Conservation (phyloP, 2,113 vertebrate species). For the Ahaetulla prasina region DNA sequence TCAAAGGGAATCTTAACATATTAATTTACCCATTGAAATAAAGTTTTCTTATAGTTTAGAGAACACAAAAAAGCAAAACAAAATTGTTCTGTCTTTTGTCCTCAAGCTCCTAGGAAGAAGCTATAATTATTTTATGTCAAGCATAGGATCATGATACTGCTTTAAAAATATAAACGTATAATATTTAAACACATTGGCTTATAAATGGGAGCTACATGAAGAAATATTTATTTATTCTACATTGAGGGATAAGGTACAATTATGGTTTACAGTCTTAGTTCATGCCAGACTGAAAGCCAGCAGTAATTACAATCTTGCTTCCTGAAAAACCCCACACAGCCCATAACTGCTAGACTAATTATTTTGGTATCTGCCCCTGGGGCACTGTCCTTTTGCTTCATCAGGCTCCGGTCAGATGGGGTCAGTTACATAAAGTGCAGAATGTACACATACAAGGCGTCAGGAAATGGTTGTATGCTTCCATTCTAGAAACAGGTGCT, state of each 20-base stretch:
- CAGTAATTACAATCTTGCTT: conserved; percentile 22
- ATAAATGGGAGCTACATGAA: neutral
- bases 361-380: neutral
- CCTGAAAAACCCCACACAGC: conserved; percentile 19
- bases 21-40: neutral
- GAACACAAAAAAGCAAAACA: neutral
- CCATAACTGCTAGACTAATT: neutral
- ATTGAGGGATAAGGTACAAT: conserved; percentile 45
- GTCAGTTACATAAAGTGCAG: conserved; percentile 26
- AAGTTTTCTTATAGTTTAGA: neutral
- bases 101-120: neutral
- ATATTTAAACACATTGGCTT: neutral
- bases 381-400: conserved; percentile 4
- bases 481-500: neutral
- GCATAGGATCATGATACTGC: too few species aligned
- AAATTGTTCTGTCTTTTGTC: neutral
- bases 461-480: neutral
- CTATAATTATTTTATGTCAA: neutral
- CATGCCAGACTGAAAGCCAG: conserved; percentile 29
- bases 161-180: neutral
- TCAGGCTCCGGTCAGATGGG: neutral
- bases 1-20: neutral
- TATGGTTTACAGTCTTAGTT: conserved; percentile 48
- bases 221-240: conserved; percentile 32
- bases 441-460: conserved; percentile 20